These are phyloP conservation scores for Tragelaphus strepsiceros DNA, from an alignment of 2,113 vertebrate genomes.

Conservation along the genomic window DNA sequence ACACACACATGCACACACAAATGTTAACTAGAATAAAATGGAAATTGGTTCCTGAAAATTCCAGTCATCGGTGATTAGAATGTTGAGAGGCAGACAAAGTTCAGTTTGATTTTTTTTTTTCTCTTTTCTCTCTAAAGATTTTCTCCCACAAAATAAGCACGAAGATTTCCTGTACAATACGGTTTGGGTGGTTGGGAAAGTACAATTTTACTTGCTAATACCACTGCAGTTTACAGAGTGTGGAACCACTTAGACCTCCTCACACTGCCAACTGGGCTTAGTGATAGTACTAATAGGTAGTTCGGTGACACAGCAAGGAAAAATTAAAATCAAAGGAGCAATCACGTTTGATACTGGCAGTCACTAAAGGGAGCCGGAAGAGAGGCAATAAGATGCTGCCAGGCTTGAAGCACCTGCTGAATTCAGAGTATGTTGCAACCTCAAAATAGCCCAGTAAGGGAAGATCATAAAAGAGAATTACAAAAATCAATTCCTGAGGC, in stretches of 20 bases:
- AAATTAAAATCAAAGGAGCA: slow-evolving; percentile 54
- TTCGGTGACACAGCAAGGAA: slow-evolving; percentile 26
- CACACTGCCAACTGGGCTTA: not conserved
- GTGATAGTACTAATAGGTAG: not conserved
- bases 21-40: slow-evolving; percentile 37
- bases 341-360: slow-evolving; percentile 23
- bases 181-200: not conserved
- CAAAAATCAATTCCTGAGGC: slow-evolving; percentile 28
- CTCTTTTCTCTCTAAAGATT: not conserved
- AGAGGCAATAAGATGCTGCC: not conserved
- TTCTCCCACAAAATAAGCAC: not conserved
- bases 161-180: not conserved
- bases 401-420: slow-evolving; percentile 33
- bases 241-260: not conserved
- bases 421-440: not conserved
- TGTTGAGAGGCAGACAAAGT: not conserved
- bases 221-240: not conserved
- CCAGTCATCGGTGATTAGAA: slow-evolving; percentile 2
- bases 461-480: slow-evolving; percentile 31
- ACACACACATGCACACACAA: not conserved
- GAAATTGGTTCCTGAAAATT: slow-evolving; percentile 35
- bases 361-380: slow-evolving; percentile 1
- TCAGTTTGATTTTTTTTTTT: not conserved
- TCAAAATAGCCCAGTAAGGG: not conserved
- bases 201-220: not conserved